Evolutionary conservation across 2,113 vertebrate species (phyloP), one percentile per base, ranked within the genome.

Genomic region (Lethenteron camtschaticum): DNA sequence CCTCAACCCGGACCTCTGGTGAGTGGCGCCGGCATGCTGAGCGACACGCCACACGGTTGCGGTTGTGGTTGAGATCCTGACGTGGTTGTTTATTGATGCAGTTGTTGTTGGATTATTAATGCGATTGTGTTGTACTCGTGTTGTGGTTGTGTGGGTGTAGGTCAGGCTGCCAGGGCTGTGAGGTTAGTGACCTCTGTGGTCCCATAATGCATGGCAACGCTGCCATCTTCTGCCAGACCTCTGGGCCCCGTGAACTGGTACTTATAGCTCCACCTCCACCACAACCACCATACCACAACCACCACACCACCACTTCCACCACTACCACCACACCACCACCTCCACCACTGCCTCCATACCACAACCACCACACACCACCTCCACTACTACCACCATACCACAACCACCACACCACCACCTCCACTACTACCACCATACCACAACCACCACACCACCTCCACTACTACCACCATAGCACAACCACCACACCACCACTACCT

Each of bases 171-270:
- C 86, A 81, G 70, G 86, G 81, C 82, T 95, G 92, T 58, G 85
- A 85, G 74, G 82, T 85, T 57, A 90, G 89, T 70, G 85, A 87
- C 66, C 87, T 88, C 74, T 99, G 94, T 1, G 88, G 90, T 2
- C 81, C 81, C 12, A 84, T 96, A 70, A 88, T 96, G 86, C 88
- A 96, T 0, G 84, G 90, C 74, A 84, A 78, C 2, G 88, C 89
- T 0, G 80, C 87, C 75, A 86, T 85, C 57, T 96, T 99, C 82
- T 96, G 94, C 18, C 85, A 99, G 73, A 87, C 89, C 4, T 85
- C 92, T 58, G 90, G 92, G 70, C 86, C 86, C 72, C 84, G 94
- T 78, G 85, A 88, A 69, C 75, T 99, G 85, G 94, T 96, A 82
- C 89, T 41, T 41, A 41, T 41, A 41, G 41, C 41, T 41, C 41